phyloP scores from a whole-genome alignment of 64 coral and sea anemone species.

The Dendronephthya gigantea region DNA sequence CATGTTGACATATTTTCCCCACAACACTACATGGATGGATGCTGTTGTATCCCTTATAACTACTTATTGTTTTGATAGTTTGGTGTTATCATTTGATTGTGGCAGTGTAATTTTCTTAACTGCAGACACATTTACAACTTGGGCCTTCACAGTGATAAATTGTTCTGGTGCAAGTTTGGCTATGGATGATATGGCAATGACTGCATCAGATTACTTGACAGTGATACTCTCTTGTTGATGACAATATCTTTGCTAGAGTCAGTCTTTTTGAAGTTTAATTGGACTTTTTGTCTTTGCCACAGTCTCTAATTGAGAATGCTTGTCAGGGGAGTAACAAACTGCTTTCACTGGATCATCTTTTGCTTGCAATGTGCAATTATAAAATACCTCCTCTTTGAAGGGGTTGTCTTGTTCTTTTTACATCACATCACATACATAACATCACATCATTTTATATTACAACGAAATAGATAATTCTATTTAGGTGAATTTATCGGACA shows the following conservation, averaged over 20 bases:
- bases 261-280: background rate
- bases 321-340: background rate
- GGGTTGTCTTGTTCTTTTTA: background rate
- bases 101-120: background rate
- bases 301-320: background rate
- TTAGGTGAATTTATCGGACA: too few species aligned
- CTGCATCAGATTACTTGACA: background rate
- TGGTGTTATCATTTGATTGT: background rate
- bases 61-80: background rate
- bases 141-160: background rate
- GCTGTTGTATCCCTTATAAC: background rate
- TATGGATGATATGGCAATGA: background rate
- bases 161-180: background rate
- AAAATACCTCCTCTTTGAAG: background rate
- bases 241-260: background rate
- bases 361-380: conserved; percentile 1
- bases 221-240: background rate
- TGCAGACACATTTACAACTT: background rate
- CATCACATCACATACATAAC: too few species aligned
- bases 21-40: background rate
- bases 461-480: too few species aligned
- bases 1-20: background rate
- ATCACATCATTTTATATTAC: too few species aligned
- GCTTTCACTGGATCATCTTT: background rate
- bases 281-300: conserved; percentile 1